Evolutionary conservation across 2,113 vertebrate species (phyloP), one percentile per base, ranked within the genome.

Genomic region (Pedetes capensis): DNA sequence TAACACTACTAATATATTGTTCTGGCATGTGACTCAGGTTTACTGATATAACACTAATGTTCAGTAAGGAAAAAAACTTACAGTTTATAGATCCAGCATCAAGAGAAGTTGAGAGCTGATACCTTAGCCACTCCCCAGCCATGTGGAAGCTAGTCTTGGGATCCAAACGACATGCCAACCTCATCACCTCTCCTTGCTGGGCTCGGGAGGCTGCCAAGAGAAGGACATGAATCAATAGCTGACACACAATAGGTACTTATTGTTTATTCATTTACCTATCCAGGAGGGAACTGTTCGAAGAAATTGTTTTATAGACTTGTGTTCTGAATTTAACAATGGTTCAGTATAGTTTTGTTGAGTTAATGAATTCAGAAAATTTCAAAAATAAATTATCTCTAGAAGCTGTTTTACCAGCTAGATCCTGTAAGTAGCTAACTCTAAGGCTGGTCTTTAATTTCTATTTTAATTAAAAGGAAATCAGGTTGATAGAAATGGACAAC

Each of bases 121-220:
- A 99, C 87, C 98, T 99, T 20, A 99, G 96, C 99, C 99, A 99
- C 64, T 99, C 99, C 2, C 98, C 98, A 57, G 99, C 99, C 97
- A 99, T 99, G 91, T 98, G 99, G 97, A 99, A 99, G 90, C 99
- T 99, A 80, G 99, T 99, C 37, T 98, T 98, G 29, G 99, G 99
- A 87, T 99, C 98, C 55, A 99, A 98, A 79, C 99, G 99, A 98
- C 99, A 99, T 0, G 99, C 98, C 71, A 97, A 97, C 91, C 99
- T 99, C 96, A 99, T 98, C 88, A 99, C 98, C 59, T 99, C 99
- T 69, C 99, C 99, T 93, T 99, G 99, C 94, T 99, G 99, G 7
- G 99, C 99, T 97, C 99, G 98, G 96, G 99, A 99, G 93, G 99
- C 99, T 99, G 97, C 74, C 93, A 97, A 64, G 66, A 68, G 57